These are phyloP conservation scores for Camelus bactrianus DNA, from an alignment of 2,113 vertebrate species.

Conservation along the genomic window DNA sequence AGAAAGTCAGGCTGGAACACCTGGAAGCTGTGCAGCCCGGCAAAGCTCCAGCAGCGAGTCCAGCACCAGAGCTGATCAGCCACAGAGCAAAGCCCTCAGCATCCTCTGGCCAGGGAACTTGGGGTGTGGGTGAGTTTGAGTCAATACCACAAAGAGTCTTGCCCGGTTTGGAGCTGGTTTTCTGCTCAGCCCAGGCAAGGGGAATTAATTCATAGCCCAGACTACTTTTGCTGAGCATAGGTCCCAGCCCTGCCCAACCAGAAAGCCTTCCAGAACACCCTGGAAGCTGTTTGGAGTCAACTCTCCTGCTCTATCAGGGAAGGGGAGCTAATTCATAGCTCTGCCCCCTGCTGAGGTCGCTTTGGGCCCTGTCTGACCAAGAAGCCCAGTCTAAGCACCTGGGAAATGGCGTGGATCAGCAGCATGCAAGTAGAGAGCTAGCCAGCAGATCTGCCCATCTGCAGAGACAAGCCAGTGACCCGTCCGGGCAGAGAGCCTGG, in stretches of 20 bases:
- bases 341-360: not conserved
- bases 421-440: not conserved
- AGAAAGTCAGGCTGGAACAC: not conserved
- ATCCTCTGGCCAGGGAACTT: not conserved
- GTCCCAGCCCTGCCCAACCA: not conserved
- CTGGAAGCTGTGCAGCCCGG: not conserved
- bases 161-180: not conserved
- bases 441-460: not conserved
- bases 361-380: not conserved
- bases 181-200: not conserved
- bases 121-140: not conserved
- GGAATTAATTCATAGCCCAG: not conserved
- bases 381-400: not conserved
- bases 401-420: not conserved
- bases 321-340: not conserved
- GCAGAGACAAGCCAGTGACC: not conserved
- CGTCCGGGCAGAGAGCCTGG: not conserved
- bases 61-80: not conserved
- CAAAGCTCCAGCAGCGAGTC: not conserved
- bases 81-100: no score
- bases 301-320: not conserved
- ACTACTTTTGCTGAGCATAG: not conserved
- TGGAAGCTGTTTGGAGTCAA: not conserved
- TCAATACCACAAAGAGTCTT: not conserved
- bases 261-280: not conserved